Conservation (phyloP, 30 jellyfish, hydroid and myxozoan species). For the Pseudorhiza aurosa region DNA sequence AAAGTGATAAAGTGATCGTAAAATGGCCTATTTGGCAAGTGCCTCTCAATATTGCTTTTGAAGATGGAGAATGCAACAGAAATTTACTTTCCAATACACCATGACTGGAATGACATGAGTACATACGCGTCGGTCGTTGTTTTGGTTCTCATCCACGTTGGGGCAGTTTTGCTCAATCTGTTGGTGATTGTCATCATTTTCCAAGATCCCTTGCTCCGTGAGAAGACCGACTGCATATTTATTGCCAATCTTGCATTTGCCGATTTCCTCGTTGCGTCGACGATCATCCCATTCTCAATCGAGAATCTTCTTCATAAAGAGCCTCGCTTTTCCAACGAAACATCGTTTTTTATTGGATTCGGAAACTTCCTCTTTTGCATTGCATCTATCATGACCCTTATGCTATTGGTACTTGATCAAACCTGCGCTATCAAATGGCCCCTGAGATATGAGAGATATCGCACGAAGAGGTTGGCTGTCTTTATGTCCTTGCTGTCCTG, state of each 20-base stretch:
- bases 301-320: constrained; percentile 9
- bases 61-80: constrained; percentile 6
- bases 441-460: constrained; percentile 13
- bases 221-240: constrained; percentile 50
- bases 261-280: constrained; percentile 33
- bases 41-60: background rate
- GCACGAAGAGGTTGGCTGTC: constrained; percentile 27
- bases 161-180: constrained; percentile 25
- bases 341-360: constrained; percentile 25
- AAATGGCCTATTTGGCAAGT: no score
- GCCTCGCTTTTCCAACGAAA: background rate
- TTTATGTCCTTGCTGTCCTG: constrained; percentile 12
- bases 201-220: constrained; percentile 38
- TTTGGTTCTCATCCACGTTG: constrained; percentile 2
- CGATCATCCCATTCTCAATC: constrained; percentile 53
- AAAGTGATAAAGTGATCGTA: no score
- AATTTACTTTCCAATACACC: background rate
- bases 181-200: constrained; percentile 15
- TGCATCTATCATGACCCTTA: constrained; percentile 65
- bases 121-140: constrained; percentile 10
- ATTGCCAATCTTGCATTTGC: constrained; percentile 62
- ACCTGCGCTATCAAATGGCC: constrained; percentile 47
- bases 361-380: constrained; percentile 73
- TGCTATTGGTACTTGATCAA: constrained; percentile 53
- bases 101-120: constrained; percentile 31